Base-by-base conservation (phyloP, 2,113 vertebrate genomes). In the Phycodurus eques region DNA sequence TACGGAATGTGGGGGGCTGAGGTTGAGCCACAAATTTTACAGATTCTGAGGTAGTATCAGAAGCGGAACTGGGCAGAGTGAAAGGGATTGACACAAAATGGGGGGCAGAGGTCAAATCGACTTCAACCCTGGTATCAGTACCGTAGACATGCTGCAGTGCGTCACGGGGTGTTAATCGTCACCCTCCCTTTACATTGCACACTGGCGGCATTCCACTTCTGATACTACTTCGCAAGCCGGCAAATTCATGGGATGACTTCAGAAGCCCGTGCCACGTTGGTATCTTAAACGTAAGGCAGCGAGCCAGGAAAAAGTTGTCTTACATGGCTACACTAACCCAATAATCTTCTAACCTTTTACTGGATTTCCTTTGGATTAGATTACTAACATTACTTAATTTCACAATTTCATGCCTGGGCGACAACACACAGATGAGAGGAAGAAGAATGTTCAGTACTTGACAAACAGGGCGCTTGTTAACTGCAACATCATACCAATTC, bases 361-460 rank as follows among this genome's bases (percentile, higher is more conserved):
- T 51, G 49, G 11, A 67, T 75, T 76, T 66, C 53, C 60, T 49
- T 80, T 35, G 43, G 53, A 73, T 72, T 54, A 59, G 2, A 74
- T 67, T 31, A 35, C 56, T 53, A 35, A 66, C 72, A 57, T 74
- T 10, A 57, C 43, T 39, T 46, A 75, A 53, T 62, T 75, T 63
- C 8, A 47, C 33, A 14, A 31, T 14, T 65, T 57, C 67, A 77
- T 47, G 39, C 46, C n/a, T 53, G 47, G 67, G 14, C 73, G 22
- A 65, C 20, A 11, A n/a, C 14, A 31, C 60, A 8, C 60, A 27
- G 51, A 60, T n/a, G 68, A 73, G 53, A 60, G 69, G 47, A 73
- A 15, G 70, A 62, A 71, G 75, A 71, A 75, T 81, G 13, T 51
- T 57, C 1, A 13, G 66, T 61, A 1, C 54, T 73, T 60, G 54